Evolutionary conservation across 2,888 invertebrate genomes (phyloP), one percentile per base, ranked within the genome.

Genomic region (Mystacides longicornis): DNA sequence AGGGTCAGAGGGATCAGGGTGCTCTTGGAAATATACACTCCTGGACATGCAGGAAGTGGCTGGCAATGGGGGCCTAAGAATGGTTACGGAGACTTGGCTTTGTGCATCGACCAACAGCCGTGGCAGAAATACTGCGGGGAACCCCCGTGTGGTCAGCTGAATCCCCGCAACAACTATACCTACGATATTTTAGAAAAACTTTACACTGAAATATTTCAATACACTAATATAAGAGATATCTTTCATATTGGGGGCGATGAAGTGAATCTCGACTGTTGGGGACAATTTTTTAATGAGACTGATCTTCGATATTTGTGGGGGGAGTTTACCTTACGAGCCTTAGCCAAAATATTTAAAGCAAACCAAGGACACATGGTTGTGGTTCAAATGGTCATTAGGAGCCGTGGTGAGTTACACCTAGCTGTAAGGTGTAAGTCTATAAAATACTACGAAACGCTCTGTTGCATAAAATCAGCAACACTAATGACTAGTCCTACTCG

Each of bases 21-120:
- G 11, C 71, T 96, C 52, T 81, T 94, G 1, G 96, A 96, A 73
- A 85, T 94, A 54, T 94, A 94, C 71, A 87, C 91, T 11, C 95
- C 95, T 1, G 92, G 91, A 3, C 93, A 93, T 70, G 89, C 89
- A 2, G 90, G 91, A 2, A 86, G 88, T 63, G 91, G 91, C 1
- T 92, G 90, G 90, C 82, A 83, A 60, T 90, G 89, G 89, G 89
- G 89, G 18, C 82, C 85, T 1, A 75, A 81, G 53, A 82, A 83
- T 54, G 87, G 89, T 0, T 73, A 88, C 51, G 92, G 91, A 1
- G 85, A 87, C 54, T 72, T 92, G 33, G 89, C 89, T 9, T 78
- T 90, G 59, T 92, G 91, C 69, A 80, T 91, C 11, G 90, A 91
- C 68, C 82, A 84, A 50, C 84, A 86, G 64, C 89, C 89, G 0